Evolutionary conservation across 2,113 vertebrate genomes (phyloP), one percentile per base, ranked within the genome.

Genomic region (Ceyx cyanopectus): DNA sequence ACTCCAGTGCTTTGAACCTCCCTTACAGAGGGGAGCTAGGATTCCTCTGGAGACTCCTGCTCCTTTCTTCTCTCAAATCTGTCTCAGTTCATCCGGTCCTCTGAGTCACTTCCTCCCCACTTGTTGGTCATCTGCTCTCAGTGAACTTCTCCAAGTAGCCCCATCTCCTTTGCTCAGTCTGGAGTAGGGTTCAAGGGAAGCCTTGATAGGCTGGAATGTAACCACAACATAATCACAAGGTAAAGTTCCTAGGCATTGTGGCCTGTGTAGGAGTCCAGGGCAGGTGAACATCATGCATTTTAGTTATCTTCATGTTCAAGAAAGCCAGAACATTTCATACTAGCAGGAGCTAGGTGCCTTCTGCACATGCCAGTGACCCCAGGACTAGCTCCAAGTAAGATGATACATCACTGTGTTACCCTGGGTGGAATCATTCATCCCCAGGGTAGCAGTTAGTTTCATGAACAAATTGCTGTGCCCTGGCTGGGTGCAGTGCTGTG

Each of bases 21-120:
- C 30, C 41, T 63, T 66, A 43, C 4, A 40, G 74, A 91, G 26
- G 43, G 37, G 16, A 87, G 26, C 34, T 67, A 40, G 53, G 53
- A 40, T 51, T 79, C 53, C 30, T 67, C 34, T 54, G 27, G 54
- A 85, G 7, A 12, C 37, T 84, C 41, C 45, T 58, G 27, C 32
- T 60, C 50, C 65, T 83, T 86, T 72, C 66, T 19, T 80, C 61
- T 85, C 40, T 16, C 26, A 77, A 87, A 53, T 30, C 29, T 45
- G 24, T 10, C 24, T 85, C 46, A 12, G 16, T 54, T 91, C 63
- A 77, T 89, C 75, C 5, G 5, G 46, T 89, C 37, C 65, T 67
- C 81, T 91, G 84, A 92, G 75, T 86, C 81, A 92, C 79, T 95
- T 91, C 94, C 89, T 96, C 91, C 58, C 27, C 7, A 3, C 19